These are phyloP conservation scores for Cantharis rufa DNA, from an alignment of 2,888 invertebrate species.

Conservation along the genomic window DNA sequence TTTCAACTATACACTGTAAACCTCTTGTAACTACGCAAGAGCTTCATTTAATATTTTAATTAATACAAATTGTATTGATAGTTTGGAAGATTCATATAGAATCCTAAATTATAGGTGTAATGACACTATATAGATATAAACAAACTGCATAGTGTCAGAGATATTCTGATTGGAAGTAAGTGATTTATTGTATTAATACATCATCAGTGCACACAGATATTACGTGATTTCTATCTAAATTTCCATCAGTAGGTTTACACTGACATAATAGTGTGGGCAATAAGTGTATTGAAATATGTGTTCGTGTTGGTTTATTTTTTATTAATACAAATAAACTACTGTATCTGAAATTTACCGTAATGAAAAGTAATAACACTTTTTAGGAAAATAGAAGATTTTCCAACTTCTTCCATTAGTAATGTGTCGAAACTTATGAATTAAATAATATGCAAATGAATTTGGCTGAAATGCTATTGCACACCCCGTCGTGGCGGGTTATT, in stretches of 20 bases:
- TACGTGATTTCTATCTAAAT: slow-evolving; percentile 20
- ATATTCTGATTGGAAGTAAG: slow-evolving; percentile 17
- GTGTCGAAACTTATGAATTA: neutral
- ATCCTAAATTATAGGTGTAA: neutral
- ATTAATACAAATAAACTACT: neutral
- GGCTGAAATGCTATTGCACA: neutral
- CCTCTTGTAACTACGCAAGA: neutral
- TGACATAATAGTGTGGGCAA: slow-evolving; percentile 7
- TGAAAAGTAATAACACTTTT: neutral
- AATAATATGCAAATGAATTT: neutral
- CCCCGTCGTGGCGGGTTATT: neutral
- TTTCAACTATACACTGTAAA: neutral
- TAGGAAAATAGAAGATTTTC: neutral
- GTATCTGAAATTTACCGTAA: neutral
- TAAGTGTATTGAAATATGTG: slow-evolving; percentile 19
- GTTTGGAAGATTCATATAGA: neutral
- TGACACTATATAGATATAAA: slow-evolving; percentile 14
- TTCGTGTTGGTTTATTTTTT: neutral
- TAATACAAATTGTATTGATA: neutral
- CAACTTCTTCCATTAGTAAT: neutral
- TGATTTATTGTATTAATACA: slow-evolving; percentile 26
- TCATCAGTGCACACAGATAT: slow-evolving; percentile 14
- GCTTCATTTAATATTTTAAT: neutral
- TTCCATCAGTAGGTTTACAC: slow-evolving; percentile 19
- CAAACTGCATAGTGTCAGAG: slow-evolving; percentile 11